Percentiles rank a stretch among this genome's conserved stretches.
These are phyloP conservation scores for Therioaphis trifolii DNA, from an alignment of 2,888 invertebrate species.

Conservation along the genomic window DNA sequence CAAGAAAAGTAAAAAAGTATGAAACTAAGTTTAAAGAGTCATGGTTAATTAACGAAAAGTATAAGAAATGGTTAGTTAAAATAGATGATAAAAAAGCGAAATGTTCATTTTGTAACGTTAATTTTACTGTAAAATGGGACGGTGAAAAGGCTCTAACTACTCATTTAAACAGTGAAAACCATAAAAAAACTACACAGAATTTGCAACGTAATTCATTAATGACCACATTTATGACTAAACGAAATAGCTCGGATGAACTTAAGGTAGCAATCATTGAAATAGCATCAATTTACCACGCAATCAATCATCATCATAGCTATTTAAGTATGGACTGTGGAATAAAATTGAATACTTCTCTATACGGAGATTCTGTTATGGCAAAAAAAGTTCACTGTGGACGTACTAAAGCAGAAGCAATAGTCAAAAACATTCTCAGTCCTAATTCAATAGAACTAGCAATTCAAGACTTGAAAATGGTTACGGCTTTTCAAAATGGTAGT, in stretches of 20 bases:
- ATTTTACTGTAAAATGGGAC: slow-evolving; percentile 29
- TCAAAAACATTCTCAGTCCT: slow-evolving; percentile 10
- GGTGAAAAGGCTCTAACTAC: slow-evolving; percentile 20
- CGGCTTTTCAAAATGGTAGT: slow-evolving; percentile 1
- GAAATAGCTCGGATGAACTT: slow-evolving; percentile 39
- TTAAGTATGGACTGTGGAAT: slow-evolving; percentile 65
- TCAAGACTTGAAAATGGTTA: background rate
- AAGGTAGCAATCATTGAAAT: slow-evolving; percentile 65
- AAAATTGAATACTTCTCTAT: slow-evolving; percentile 64
- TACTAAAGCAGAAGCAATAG: slow-evolving; percentile 30
- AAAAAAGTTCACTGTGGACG: slow-evolving; percentile 45
- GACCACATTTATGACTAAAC: background rate
- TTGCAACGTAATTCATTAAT: slow-evolving; percentile 1
- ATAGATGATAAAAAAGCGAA: slow-evolving; percentile 27
- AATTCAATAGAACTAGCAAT: background rate
- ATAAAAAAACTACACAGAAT: slow-evolving; percentile 23
- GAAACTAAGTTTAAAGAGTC: slow-evolving; percentile 33
- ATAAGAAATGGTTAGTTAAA: slow-evolving; percentile 38
- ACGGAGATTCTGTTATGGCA: slow-evolving; percentile 64
- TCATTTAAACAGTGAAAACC: slow-evolving; percentile 1
- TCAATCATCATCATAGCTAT: slow-evolving; percentile 66
- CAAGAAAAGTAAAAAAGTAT: slow-evolving; percentile 21
- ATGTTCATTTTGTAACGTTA: slow-evolving; percentile 30
- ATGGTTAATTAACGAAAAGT: slow-evolving; percentile 20
- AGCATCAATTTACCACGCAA: slow-evolving; percentile 65